Conservation (phyloP, 2,888 invertebrate genomes). For the Eulithis testata region DNA sequence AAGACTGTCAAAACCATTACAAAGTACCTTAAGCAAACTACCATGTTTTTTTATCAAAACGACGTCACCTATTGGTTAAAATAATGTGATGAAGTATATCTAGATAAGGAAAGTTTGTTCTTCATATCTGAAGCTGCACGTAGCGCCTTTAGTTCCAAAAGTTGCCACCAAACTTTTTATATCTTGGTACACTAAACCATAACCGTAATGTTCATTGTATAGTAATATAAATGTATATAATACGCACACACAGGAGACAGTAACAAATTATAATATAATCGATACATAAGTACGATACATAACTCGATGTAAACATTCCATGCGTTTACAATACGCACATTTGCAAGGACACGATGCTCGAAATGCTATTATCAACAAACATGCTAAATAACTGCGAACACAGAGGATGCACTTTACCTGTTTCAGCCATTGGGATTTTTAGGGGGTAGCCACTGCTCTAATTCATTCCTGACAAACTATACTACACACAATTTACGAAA, state of each 20-base stretch:
- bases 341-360: slow-evolving; percentile 37
- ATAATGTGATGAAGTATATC: slow-evolving; percentile 21
- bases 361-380: slow-evolving; percentile 39
- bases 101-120: slow-evolving; percentile 12
- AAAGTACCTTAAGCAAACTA: too few relatives aligned
- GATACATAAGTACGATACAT: neutral
- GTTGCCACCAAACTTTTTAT: neutral
- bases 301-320: slow-evolving; percentile 40
- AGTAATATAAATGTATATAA: slow-evolving; percentile 30
- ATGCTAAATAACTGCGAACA: slow-evolving; percentile 26
- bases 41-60: slow-evolving; percentile 11
- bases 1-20: too few relatives aligned
- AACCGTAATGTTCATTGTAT: slow-evolving; percentile 31
- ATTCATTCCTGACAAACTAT: slow-evolving; percentile 1
- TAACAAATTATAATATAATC: neutral
- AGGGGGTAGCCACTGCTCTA: slow-evolving; percentile 5
- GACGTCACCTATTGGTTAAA: slow-evolving; percentile 35
- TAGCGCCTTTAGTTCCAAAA: neutral
- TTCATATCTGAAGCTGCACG: neutral
- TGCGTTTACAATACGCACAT: slow-evolving; percentile 45
- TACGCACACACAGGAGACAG: slow-evolving; percentile 29
- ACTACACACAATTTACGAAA: neutral
- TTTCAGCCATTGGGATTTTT: neutral
- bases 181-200: slow-evolving; percentile 29
- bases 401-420: slow-evolving; percentile 30